Base-by-base conservation (phyloP, 2,888 invertebrate species). In the Sialis lutaria region DNA sequence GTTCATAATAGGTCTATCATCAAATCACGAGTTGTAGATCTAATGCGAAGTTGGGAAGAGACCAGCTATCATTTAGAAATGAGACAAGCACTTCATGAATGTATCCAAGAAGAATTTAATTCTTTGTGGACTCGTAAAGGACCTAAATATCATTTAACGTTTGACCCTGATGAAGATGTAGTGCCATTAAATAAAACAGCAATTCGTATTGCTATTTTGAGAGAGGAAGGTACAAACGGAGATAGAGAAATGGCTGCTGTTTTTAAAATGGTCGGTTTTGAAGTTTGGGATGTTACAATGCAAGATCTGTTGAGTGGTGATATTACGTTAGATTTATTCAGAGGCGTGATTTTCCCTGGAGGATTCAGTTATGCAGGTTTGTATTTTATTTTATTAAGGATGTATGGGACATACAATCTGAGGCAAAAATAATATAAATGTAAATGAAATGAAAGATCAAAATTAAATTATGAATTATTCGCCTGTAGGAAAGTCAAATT, bases 361-460 rank as follows among this genome's bases (percentile, higher is more conserved):
- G 98, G 98, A n/a, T 98, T 98, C 64, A 96, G 95, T 65, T 97
- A 95, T 64, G 96, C 93, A 40, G 92, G 92, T 83, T 64, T 57
- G 51, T 52, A 13, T 40, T 34, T 42, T 37, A 44, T 49, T 50
- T 48, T 44, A 32, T 13, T 40, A 35, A 6, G 6, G 34, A n/a
- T 35, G n/a, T n/a, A n/a, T n/a, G n/a, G n/a, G n/a, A n/a, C n/a
- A n/a, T n/a, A n/a, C n/a, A n/a, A n/a, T n/a, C n/a, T n/a, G n/a
- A 6, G 10, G 10, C 10, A n/a, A 35, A n/a, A 35, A n/a, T 5
- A 35, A 6, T 5, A n/a, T 35, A 35, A 4, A 35, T 5, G 35
- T 35, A 4, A 35, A 35, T 35, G 10, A 35, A 35, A 4, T 35
- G n/a, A n/a, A n/a, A n/a, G n/a, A n/a, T n/a, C n/a, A n/a, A n/a